Conservation (phyloP, 2,888 invertebrate genomes). For the Cephalotes varians region DNA sequence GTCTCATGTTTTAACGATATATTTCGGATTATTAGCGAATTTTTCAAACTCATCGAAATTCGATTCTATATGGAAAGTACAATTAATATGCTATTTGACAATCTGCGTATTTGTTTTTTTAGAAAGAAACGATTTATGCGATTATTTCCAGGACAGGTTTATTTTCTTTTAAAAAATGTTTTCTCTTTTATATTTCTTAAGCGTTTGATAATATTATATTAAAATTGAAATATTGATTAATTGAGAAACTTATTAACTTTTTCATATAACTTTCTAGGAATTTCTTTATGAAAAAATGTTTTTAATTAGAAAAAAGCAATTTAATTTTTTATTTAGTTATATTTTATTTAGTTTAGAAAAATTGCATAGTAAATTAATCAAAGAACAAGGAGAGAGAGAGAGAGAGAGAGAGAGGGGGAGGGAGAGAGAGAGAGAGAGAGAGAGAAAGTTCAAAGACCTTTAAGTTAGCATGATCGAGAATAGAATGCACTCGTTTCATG, state of each 20-base stretch:
- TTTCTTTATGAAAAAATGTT: background rate
- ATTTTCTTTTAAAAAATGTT: background rate
- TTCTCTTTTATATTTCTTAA: background rate
- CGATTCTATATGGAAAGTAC: background rate
- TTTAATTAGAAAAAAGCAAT: background rate
- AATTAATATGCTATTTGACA: background rate
- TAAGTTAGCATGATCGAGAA: constrained; percentile 32
- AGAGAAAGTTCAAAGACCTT: constrained; percentile 25
- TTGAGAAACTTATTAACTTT: background rate
- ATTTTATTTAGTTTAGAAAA: background rate
- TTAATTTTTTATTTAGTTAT: background rate
- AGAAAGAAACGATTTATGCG: background rate
- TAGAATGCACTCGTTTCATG: constrained; percentile 32
- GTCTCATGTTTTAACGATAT: background rate
- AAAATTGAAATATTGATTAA: background rate
- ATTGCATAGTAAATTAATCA: background rate
- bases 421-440: background rate
- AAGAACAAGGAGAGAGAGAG: background rate
- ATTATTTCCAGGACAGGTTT: background rate
- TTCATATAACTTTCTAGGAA: no score
- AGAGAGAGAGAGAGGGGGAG: background rate
- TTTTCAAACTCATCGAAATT: background rate
- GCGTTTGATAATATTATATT: background rate
- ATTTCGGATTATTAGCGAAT: constrained; percentile 1
- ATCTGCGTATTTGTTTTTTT: background rate